Evolutionary conservation across 2,888 invertebrate genomes (phyloP).

Genomic region (Drosophila engyochracea): DNA sequence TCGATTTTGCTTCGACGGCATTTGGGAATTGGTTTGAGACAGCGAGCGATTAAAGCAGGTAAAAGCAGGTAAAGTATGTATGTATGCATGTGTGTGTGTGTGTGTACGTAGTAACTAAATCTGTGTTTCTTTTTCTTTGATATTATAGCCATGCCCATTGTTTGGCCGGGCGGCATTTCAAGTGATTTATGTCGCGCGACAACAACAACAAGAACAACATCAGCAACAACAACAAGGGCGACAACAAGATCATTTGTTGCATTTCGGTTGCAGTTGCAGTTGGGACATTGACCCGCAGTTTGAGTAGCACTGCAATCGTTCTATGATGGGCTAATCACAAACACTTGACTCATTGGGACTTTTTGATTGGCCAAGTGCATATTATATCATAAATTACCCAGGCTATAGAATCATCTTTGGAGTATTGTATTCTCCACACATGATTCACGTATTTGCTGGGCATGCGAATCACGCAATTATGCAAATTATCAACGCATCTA

Average conservation of each 20-base stretch:
- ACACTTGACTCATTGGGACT: constrained; percentile 49
- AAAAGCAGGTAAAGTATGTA: constrained; percentile 31
- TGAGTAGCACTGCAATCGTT: constrained; percentile 15
- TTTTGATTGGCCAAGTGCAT: constrained; percentile 24
- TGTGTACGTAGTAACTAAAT: constrained; percentile 1
- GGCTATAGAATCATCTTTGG: constrained; percentile 2
- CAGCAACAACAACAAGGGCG: constrained; percentile 5
- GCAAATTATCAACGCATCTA: constrained; percentile 66
- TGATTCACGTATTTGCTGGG: constrained; percentile 58
- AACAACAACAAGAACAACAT: constrained; percentile 1
- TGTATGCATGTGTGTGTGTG: constrained; percentile 26
- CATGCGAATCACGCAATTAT: constrained; percentile 78
- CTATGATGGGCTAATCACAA: constrained; percentile 47
- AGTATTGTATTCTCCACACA: constrained; percentile 24
- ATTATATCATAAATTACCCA: background rate
- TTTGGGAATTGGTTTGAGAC: constrained; percentile 14
- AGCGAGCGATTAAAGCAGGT: constrained; percentile 5
- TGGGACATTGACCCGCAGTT: constrained; percentile 50
- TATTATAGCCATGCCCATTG: constrained; percentile 28
- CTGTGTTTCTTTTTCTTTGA: constrained; percentile 40
- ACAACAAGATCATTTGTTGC: constrained; percentile 48
- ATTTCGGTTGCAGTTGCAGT: constrained; percentile 46
- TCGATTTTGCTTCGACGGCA: constrained; percentile 25
- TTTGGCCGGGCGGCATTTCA: constrained; percentile 25
- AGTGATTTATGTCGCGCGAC: constrained; percentile 47